Evolutionary conservation across 2,888 invertebrate species (phyloP).

Genomic region (Pachymerium ferrugineum): DNA sequence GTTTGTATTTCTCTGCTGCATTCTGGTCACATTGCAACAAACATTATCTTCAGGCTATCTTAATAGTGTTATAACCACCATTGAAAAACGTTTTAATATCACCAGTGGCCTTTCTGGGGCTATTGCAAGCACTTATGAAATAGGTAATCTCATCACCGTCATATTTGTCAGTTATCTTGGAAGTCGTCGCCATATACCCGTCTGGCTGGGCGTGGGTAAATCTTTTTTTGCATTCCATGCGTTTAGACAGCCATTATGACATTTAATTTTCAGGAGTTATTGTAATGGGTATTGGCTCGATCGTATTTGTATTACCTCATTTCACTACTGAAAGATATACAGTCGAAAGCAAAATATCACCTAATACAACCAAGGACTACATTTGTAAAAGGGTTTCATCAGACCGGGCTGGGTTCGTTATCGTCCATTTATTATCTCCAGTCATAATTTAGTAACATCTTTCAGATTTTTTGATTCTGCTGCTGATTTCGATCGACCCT

Average conservation of each 20-base stretch:
- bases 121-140: conserved; percentile 90
- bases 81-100: conserved; percentile 86
- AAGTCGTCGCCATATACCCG: conserved; percentile 82
- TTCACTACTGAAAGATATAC: conserved; percentile 58
- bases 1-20: conserved; percentile 81
- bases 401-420: too few relatives aligned
- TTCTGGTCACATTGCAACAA: conserved; percentile 84
- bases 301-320: conserved; percentile 89
- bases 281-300: conserved; percentile 86
- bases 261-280: conserved; percentile 66
- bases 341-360: conserved; percentile 34
- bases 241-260: neutral
- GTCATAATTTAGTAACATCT: too few relatives aligned
- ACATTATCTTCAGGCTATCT: conserved; percentile 86
- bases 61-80: conserved; percentile 92
- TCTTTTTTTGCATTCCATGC: too few relatives aligned
- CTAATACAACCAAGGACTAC: conserved; percentile 55
- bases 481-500: conserved; percentile 44
- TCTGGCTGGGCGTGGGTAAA: conserved; percentile 87
- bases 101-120: conserved; percentile 87
- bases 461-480: neutral
- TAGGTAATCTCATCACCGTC: conserved; percentile 90
- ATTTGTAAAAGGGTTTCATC: conserved; percentile 71
- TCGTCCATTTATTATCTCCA: too few relatives aligned
- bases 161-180: conserved; percentile 94